Evolutionary conservation across 2,888 invertebrate genomes (phyloP), one percentile per base, ranked within the genome.

Genomic region (Dastarcus helophoroides): DNA sequence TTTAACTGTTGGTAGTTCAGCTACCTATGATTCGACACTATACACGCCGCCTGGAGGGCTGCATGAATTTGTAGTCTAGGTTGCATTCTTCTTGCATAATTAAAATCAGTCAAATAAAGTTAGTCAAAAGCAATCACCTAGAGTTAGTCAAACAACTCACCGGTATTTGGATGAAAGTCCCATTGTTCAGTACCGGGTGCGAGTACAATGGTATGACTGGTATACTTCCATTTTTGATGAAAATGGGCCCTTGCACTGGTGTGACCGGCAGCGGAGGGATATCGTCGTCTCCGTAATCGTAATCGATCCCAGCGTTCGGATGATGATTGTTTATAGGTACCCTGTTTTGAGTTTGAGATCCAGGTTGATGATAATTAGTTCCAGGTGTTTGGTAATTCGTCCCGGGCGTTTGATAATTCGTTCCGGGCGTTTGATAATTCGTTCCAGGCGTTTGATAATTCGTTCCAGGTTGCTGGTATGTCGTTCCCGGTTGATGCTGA

Each of bases 231-330:
- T 88, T 88, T 61, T 82, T 79, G 43, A 86, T 61, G 51, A 74
- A 77, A 56, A 88, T 86, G n/a, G 88, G 88, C 17, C 88, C 88
- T 60, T 85, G 84, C 35, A 86, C 80, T 14, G 86, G 86, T 12
- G 86, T 85, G 29, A 85, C 82, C 38, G 76, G 72, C 40, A 48
- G 21, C 44, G 51, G 60, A 24, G 66, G 70, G 39, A 72, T 68
- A 41, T 67, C 67, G 38, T 75, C 74, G 43, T 78, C 77, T 34
- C 76, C 74, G 47, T 76, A 71, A 44, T 79, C 78, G 47, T 79
- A 80, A 54, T 81, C 80, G 28, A 80, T 64, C 12, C 26, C 26
- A 4, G 25, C 2, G 8, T 13, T 22, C 8, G 19, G 24, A 14
- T 15, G 21, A 13, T 22, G 22, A n/a, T 31, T 11, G 8, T 26